Evolutionary conservation across 2,888 invertebrate genomes (phyloP).

Genomic region (Mimachlamys varia): DNA sequence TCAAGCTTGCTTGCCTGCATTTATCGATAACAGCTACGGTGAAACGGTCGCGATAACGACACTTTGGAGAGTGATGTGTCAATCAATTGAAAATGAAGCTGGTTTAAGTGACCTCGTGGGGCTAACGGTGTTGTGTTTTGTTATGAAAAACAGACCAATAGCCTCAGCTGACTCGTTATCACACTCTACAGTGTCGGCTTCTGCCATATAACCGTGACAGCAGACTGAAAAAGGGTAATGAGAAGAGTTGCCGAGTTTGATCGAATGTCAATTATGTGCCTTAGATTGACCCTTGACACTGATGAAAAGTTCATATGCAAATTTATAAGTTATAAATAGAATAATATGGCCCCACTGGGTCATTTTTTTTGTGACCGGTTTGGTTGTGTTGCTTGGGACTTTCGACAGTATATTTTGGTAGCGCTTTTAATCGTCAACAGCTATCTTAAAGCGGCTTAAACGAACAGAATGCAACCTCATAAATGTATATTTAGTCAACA

Average conservation of each 20-base stretch:
- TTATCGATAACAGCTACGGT: neutral
- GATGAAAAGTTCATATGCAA: neutral
- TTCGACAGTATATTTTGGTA: too few relatives aligned
- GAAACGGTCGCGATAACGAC: neutral
- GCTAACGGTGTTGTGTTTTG: neutral
- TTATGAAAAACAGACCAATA: conserved; percentile 31
- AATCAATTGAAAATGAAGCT: conserved; percentile 11
- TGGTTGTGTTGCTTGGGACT: too few relatives aligned
- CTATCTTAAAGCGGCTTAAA: too few relatives aligned
- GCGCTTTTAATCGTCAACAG: too few relatives aligned
- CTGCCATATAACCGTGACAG: neutral
- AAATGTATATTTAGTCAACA: too few relatives aligned
- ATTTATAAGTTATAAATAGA: too few relatives aligned
- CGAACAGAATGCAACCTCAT: too few relatives aligned
- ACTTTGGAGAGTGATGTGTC: neutral
- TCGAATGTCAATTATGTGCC: neutral
- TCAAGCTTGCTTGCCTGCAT: neutral
- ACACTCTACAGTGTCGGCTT: neutral
- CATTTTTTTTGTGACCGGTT: too few relatives aligned
- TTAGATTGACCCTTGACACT: neutral
- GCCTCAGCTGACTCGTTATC: neutral
- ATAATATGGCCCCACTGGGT: too few relatives aligned
- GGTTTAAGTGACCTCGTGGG: conserved; percentile 12
- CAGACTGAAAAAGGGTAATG: neutral
- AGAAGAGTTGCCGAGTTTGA: neutral